Conservation (phyloP, 2,113 vertebrate species). For the Sclerurus mexicanus region DNA sequence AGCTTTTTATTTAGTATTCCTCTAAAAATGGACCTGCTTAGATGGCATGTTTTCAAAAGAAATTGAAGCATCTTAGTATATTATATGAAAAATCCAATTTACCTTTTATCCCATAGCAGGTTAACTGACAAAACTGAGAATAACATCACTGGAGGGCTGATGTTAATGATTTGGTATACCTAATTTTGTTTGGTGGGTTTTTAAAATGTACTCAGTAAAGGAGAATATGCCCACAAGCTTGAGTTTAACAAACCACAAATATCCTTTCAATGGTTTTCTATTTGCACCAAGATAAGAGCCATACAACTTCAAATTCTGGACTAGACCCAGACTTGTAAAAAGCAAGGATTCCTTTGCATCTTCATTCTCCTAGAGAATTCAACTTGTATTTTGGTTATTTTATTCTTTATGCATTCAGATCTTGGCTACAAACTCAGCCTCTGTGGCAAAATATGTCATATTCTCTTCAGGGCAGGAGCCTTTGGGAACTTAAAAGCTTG, state of each 20-base stretch:
- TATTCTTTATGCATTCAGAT: not conserved
- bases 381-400: not conserved
- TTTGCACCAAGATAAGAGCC: not conserved
- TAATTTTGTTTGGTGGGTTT: not conserved
- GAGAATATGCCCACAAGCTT: not conserved
- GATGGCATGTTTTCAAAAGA: not conserved
- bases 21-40: not conserved
- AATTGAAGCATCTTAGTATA: not conserved
- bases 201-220: not conserved
- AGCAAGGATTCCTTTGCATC: not conserved
- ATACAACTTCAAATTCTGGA: not conserved
- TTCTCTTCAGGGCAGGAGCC: not conserved
- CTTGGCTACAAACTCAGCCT: not conserved
- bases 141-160: not conserved
- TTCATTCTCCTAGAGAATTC: not conserved
- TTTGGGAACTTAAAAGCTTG: not conserved
- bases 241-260: not conserved
- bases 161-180: not conserved
- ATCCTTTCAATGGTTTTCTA: not conserved
- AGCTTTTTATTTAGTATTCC: constrained; percentile 21
- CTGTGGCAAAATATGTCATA: not conserved
- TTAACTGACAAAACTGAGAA: not conserved
- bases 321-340: not conserved
- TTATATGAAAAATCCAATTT: not conserved
- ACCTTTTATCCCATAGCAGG: not conserved